Percentiles rank a stretch among this genome's conserved stretches.
Conservation (phyloP, 2,888 invertebrate genomes). For the Lordiphosa fenestrarum region DNA sequence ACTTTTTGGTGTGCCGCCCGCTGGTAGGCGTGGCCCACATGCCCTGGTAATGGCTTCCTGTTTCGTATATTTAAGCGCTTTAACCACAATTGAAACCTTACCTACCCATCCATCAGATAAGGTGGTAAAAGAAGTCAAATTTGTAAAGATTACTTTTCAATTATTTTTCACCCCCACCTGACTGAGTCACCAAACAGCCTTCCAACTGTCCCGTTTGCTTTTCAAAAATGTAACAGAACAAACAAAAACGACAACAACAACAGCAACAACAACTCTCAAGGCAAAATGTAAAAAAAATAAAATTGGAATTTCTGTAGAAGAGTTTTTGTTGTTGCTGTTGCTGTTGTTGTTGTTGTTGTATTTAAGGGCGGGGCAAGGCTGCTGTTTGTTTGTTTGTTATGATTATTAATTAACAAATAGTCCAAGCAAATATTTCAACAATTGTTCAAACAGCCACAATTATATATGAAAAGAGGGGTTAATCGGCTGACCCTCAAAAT, state of each 20-base stretch:
- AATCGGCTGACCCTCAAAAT: slow-evolving; percentile 25
- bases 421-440: slow-evolving; percentile 52
- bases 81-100: neutral
- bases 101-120: neutral
- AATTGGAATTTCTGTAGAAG: slow-evolving; percentile 29
- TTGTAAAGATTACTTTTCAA: slow-evolving; percentile 3
- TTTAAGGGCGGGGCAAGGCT: neutral
- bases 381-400: slow-evolving; percentile 22
- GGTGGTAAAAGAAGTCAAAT: neutral
- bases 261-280: slow-evolving; percentile 40
- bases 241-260: slow-evolving; percentile 4
- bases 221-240: neutral
- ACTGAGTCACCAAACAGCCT: too few relatives aligned
- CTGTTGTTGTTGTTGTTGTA: neutral
- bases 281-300: slow-evolving; percentile 50
- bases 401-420: slow-evolving; percentile 61
- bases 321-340: too few relatives aligned
- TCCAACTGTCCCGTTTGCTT: too few relatives aligned
- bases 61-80: slow-evolving; percentile 5
- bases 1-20: slow-evolving; percentile 1
- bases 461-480: slow-evolving; percentile 11
- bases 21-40: slow-evolving; percentile 10
- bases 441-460: slow-evolving; percentile 15
- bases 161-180: too few relatives aligned
- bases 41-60: slow-evolving; percentile 14